Evolutionary conservation across 2,888 invertebrate species (phyloP).

Genomic region (Scaptomyza polygonia): DNA sequence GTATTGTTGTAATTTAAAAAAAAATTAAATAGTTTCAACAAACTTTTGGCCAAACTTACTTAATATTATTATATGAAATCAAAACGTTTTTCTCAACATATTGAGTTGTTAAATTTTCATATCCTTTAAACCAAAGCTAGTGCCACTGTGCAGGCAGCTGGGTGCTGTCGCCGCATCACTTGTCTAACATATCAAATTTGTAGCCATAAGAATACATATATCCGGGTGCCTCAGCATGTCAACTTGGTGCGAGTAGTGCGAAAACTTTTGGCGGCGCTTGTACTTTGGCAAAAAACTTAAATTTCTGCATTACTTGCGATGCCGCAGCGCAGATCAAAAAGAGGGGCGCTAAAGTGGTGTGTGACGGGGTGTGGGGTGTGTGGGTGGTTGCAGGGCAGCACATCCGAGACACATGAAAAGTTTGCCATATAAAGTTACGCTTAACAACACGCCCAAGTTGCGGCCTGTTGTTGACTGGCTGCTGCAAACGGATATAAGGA

Average conservation of each 20-base stretch:
- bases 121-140: too few relatives aligned
- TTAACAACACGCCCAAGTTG: conserved; percentile 66
- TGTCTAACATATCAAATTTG: conserved; percentile 80
- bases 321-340: conserved; percentile 22
- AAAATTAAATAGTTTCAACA: too few relatives aligned
- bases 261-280: conserved; percentile 70
- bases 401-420: conserved; percentile 62
- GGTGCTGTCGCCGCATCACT: conserved; percentile 50
- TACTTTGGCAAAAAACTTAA: conserved; percentile 76
- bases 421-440: conserved; percentile 70
- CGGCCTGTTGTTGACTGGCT: conserved; percentile 14
- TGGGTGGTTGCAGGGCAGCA: neutral
- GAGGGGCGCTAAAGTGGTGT: neutral
- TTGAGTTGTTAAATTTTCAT: too few relatives aligned
- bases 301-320: conserved; percentile 70
- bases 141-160: conserved; percentile 41
- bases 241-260: conserved; percentile 55
- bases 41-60: too few relatives aligned
- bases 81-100: too few relatives aligned
- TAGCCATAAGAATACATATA: conserved; percentile 61
- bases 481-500: conserved; percentile 19
- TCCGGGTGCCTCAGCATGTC: conserved; percentile 73
- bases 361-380: neutral
- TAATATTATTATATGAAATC: too few relatives aligned
- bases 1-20: too few relatives aligned